Evolutionary conservation across 2,888 invertebrate genomes (phyloP), one percentile per base, ranked within the genome.

Genomic region (Gari tellinella): DNA sequence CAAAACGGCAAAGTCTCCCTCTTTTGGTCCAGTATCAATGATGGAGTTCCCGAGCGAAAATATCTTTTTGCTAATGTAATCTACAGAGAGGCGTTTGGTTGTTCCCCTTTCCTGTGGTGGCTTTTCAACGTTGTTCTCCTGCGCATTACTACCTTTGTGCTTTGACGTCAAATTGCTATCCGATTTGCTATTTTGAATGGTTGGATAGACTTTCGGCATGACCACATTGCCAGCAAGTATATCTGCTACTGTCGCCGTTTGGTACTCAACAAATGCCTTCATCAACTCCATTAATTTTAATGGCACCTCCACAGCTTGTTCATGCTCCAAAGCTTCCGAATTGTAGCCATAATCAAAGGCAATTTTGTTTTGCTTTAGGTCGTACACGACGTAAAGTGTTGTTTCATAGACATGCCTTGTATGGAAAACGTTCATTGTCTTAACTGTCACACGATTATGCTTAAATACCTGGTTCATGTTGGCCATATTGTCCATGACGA

Each of bases 401-500:
- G 63, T 57, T 45, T 72, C 72, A 8, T 66, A 61, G 15, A 52
- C 56, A n/a, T 61, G 46, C 31, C 72, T 43, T 8, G 62, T 21
- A 21, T 72, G 72, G 40, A 51, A 57, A 1, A 72, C 56, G 25
- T 66, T 61, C 2, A 41, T 52, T 12, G 62, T 21, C 26, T 62
- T 62, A 10, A 66, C 38, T 7, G 57, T 66, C 25, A 62, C 66
- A 31, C 57, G 31, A 7, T 68, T 62, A 26, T 66, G 66, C 26
- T 66, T 66, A 5, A 52, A 40, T 7, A 49, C 51, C 37, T 61
- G 57, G 17, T 62, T 66, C 21, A 73, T 12, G 26, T 58, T 49
- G 3, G 73, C 53, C 53, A 63, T 53, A 37, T 73, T 67, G 51
- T 73, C 63, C 73, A 73, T 73, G 0, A 58, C 64, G n/a, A 73